phyloP scores from a whole-genome alignment of 1,140 invertebrate species.

The Drosophila pachea region DNA sequence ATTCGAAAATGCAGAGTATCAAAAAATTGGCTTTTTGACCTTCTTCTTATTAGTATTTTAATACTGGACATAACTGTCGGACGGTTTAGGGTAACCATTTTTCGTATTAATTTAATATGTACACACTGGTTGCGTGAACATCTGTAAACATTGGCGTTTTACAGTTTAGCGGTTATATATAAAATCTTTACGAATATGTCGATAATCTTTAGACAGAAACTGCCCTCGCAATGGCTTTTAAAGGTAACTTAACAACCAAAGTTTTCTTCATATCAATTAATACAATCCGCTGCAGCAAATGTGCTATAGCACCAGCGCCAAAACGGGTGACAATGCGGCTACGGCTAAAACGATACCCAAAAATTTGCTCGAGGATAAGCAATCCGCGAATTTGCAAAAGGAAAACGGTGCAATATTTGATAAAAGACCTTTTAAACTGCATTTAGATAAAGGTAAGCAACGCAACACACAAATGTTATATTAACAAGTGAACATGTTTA shows the following conservation, averaged over 20 bases:
- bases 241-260: conserved; percentile 31
- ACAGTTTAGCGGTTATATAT: background rate
- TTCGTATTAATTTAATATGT: background rate
- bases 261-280: background rate
- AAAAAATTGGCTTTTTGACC: background rate
- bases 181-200: conserved; percentile 41
- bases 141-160: conserved; percentile 18
- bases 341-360: conserved; percentile 81
- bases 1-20: conserved; percentile 3
- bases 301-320: conserved; percentile 43
- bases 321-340: conserved; percentile 20
- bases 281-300: conserved; percentile 28
- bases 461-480: background rate
- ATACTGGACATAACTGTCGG: too few relatives aligned
- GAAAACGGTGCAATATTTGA: conserved; percentile 89
- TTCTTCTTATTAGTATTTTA: conserved; percentile 12
- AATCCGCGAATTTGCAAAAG: conserved; percentile 82
- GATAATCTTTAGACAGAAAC: conserved; percentile 45
- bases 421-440: conserved; percentile 92
- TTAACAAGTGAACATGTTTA: conserved; percentile 50
- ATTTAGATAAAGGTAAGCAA: conserved; percentile 82
- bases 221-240: conserved; percentile 35
- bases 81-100: conserved; percentile 12
- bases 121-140: conserved; percentile 28
- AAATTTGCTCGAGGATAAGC: conserved; percentile 82